These are phyloP conservation scores for Amphiprion percula DNA, from an alignment of 2,113 vertebrate genomes.

Conservation along the genomic window DNA sequence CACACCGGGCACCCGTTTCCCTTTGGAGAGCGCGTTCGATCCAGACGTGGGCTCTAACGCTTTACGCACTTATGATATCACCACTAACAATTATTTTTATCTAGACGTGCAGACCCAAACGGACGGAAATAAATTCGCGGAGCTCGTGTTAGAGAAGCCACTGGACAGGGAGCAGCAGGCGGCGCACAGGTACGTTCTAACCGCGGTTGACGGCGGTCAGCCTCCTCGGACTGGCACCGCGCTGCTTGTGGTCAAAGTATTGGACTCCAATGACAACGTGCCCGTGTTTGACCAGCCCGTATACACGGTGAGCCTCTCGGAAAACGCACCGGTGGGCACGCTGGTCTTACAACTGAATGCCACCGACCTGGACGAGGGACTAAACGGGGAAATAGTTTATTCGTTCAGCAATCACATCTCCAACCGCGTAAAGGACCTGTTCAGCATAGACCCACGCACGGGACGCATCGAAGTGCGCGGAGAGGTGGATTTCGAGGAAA, in stretches of 20 bases:
- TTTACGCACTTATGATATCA: constrained; percentile 96
- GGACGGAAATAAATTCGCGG: constrained; percentile 95
- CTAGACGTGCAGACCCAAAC: constrained; percentile 97
- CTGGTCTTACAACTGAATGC: constrained; percentile 96
- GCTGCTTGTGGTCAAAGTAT: constrained; percentile 93
- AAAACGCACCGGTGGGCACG: constrained; percentile 94
- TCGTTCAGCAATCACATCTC: constrained; percentile 97
- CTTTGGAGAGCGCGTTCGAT: constrained; percentile 97
- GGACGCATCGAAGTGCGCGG: constrained; percentile 95
- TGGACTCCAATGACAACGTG: constrained; percentile 98
- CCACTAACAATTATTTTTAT: constrained; percentile 94
- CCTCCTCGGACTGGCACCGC: constrained; percentile 95
- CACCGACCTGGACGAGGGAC: constrained; percentile 94
- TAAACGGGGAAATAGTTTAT: constrained; percentile 95
- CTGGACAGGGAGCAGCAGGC: constrained; percentile 97
- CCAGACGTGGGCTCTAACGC: constrained; percentile 97
- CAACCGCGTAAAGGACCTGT: constrained; percentile 91
- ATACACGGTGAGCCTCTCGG: constrained; percentile 92
- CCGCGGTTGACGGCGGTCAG: constrained; percentile 95
- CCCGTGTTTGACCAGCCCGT: constrained; percentile 96
- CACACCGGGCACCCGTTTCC: constrained; percentile 96
- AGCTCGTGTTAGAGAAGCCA: constrained; percentile 94
- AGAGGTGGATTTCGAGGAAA: constrained; percentile 96
- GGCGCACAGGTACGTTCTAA: constrained; percentile 96
- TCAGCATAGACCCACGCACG: constrained; percentile 90